A percentile compares a stretch with the other conserved stretches of the same genome.
Evolutionary conservation across 2,113 vertebrate species (phyloP).

Genomic region (Anarrhichthys ocellatus): DNA sequence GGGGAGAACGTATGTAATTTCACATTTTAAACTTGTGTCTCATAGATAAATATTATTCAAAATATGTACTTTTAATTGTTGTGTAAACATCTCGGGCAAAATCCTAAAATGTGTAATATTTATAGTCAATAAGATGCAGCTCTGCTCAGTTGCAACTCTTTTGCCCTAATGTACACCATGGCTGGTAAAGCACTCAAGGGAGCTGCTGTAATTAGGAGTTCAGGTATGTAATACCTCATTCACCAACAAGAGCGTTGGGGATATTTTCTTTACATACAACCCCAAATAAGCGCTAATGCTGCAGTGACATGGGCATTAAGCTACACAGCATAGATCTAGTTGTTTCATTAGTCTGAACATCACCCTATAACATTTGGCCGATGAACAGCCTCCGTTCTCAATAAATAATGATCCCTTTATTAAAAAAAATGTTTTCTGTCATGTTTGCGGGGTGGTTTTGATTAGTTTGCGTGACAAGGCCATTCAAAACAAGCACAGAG

Average conservation of each 20-base stretch:
- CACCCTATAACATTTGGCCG: neutral
- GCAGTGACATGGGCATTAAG: neutral
- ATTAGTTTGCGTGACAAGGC: neutral
- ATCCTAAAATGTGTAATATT: neutral
- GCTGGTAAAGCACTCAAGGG: neutral
- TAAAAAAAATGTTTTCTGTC: neutral
- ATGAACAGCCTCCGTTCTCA: no score
- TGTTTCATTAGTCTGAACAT: neutral
- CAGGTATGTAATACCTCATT: neutral
- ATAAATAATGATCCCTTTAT: neutral
- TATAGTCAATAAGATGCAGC: neutral
- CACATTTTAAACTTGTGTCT: neutral
- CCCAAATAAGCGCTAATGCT: neutral
- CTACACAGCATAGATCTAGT: neutral
- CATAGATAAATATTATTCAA: neutral
- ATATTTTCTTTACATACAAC: neutral
- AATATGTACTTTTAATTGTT: neutral
- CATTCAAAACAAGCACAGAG: neutral
- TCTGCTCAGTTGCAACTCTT: neutral
- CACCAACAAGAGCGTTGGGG: neutral
- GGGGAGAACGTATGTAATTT: neutral
- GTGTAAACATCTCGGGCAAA: neutral
- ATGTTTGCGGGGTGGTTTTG: neutral
- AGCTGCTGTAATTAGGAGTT: neutral
- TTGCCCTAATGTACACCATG: neutral